Evolutionary conservation across 2,113 vertebrate species (phyloP).

Genomic region (Trogon melanurus): DNA sequence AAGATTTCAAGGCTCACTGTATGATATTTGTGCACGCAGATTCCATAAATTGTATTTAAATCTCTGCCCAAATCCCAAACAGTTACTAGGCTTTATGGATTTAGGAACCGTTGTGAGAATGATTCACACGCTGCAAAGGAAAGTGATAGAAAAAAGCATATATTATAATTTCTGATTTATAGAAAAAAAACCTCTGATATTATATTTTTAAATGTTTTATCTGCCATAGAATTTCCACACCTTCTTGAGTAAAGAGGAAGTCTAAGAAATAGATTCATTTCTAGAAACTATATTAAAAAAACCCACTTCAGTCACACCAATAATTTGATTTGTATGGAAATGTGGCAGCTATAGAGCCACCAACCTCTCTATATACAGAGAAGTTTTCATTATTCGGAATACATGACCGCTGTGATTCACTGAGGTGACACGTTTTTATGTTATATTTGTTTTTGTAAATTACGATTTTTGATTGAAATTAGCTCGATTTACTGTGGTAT

Average conservation of each 20-base stretch:
- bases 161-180: neutral
- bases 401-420: constrained; percentile 52
- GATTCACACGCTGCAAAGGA: neutral
- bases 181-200: neutral
- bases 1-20: neutral
- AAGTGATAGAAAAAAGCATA: neutral
- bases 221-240: neutral
- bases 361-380: constrained; percentile 56
- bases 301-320: neutral
- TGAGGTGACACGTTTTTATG: constrained; percentile 59
- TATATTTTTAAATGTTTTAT: neutral
- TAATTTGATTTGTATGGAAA: neutral
- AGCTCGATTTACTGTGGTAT: constrained; percentile 60
- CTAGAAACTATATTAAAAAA: neutral
- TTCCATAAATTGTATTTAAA: neutral
- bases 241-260: neutral
- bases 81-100: neutral
- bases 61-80: neutral
- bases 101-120: neutral
- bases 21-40: neutral
- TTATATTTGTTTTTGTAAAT: constrained; percentile 65
- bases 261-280: neutral
- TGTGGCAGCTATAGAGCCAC: constrained; percentile 21
- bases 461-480: constrained; percentile 63
- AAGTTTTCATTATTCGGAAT: constrained; percentile 52